Evolutionary conservation across 2,888 invertebrate genomes (phyloP).

Genomic region (Rhingia rostrata): DNA sequence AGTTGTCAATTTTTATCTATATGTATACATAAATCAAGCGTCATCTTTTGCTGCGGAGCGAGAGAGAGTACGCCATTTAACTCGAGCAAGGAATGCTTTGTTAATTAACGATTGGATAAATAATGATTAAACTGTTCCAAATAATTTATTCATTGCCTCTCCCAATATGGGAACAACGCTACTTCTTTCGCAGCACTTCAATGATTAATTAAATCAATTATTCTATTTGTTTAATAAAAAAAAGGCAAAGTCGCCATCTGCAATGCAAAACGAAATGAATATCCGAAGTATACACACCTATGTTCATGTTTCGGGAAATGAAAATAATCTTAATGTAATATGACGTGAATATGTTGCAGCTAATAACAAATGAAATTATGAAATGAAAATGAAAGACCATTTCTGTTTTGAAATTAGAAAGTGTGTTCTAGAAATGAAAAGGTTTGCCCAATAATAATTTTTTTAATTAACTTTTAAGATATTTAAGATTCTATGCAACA

Average conservation of each 20-base stretch:
- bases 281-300: slow-evolving; percentile 6
- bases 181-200: not conserved
- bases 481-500: slow-evolving; percentile 17
- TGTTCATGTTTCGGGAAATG: slow-evolving; percentile 22
- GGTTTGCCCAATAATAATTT: slow-evolving; percentile 54
- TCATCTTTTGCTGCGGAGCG: slow-evolving; percentile 2
- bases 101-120: not conserved
- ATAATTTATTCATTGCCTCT: slow-evolving; percentile 12
- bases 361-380: slow-evolving; percentile 22
- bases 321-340: not conserved
- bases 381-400: slow-evolving; percentile 49
- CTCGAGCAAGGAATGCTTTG: not conserved
- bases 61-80: slow-evolving; percentile 7
- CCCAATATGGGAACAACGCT: slow-evolving; percentile 22
- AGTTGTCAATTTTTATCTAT: not conserved
- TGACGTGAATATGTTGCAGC: slow-evolving; percentile 65
- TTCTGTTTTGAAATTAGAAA: slow-evolving; percentile 66
- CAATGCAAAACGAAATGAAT: not conserved
- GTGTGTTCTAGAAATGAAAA: slow-evolving; percentile 51
- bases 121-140: not conserved
- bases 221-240: slow-evolving; percentile 42
- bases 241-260: slow-evolving; percentile 8
- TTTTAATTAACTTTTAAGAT: slow-evolving; percentile 17
- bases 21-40: not conserved
- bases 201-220: slow-evolving; percentile 4